phyloP scores from a whole-genome alignment of 2,888 invertebrate genomes.

The Plusia festucae region DNA sequence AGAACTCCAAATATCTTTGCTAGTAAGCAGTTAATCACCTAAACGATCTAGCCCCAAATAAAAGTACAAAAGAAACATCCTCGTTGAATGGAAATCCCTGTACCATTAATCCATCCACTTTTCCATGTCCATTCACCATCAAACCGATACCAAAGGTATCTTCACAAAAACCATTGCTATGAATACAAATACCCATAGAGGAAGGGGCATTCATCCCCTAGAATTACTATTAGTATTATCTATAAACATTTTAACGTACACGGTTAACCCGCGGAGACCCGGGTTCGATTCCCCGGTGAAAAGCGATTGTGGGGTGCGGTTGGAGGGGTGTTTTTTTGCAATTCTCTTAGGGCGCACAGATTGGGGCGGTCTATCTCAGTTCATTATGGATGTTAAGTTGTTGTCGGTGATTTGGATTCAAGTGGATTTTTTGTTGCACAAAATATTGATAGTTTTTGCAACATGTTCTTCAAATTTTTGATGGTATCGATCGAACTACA shows the following conservation, averaged over 20 bases:
- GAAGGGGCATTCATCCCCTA: constrained; percentile 72
- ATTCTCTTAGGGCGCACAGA: constrained; percentile 78
- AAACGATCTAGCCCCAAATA: constrained; percentile 59
- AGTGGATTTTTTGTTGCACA: constrained; percentile 58
- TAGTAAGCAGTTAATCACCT: constrained; percentile 55
- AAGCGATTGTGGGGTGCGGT: constrained; percentile 80
- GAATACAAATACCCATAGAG: constrained; percentile 82
- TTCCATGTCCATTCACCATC: constrained; percentile 73
- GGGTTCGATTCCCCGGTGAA: constrained; percentile 78
- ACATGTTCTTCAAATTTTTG: constrained; percentile 5
- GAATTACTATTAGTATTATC: constrained; percentile 88
- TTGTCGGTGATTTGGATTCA: constrained; percentile 72
- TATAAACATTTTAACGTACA: constrained; percentile 88
- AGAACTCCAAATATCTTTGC: constrained; percentile 30
- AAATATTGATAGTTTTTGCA: constrained; percentile 43
- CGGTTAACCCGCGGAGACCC: constrained; percentile 88
- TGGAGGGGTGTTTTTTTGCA: constrained; percentile 77
- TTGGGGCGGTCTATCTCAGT: constrained; percentile 77
- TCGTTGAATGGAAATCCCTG: constrained; percentile 59
- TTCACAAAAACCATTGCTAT: constrained; percentile 80
- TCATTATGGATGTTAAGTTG: constrained; percentile 82
- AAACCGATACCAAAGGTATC: constrained; percentile 72
- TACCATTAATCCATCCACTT: constrained; percentile 64
- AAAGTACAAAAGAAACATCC: constrained; percentile 59
- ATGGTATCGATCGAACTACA: neutral